Conservation (phyloP, 2,888 invertebrate species). For the Sesamia inferens region DNA sequence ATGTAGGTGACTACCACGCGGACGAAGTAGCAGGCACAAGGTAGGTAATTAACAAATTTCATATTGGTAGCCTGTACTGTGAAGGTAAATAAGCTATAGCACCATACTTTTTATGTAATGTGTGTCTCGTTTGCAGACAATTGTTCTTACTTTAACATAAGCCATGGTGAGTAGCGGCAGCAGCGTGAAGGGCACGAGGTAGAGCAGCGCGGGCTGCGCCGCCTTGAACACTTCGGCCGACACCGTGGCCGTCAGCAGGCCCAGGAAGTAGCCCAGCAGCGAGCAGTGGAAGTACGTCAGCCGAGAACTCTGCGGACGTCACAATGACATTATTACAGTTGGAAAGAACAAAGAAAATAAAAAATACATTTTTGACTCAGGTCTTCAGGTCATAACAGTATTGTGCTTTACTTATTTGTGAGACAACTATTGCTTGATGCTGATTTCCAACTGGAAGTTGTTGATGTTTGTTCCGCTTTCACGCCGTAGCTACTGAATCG, state of each 20-base stretch:
- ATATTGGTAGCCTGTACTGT: too few relatives aligned
- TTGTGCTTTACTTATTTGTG: neutral
- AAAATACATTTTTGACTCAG: neutral
- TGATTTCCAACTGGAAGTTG: neutral
- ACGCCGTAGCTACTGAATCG: too few relatives aligned
- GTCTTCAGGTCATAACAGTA: neutral
- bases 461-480: too few relatives aligned
- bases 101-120: neutral
- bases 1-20: too few relatives aligned
- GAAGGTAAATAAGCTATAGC: neutral
- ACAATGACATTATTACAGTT: neutral
- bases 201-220: conserved; percentile 98
- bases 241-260: conserved; percentile 98
- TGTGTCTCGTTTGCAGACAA: neutral
- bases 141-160: conserved; percentile 90
- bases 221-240: conserved; percentile 99
- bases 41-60: neutral
- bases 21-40: neutral
- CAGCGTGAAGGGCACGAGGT: conserved; percentile 99
- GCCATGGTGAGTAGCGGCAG: conserved; percentile 99
- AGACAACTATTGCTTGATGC: neutral
- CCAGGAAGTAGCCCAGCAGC: conserved; percentile 98
- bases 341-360: neutral
- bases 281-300: conserved; percentile 99
- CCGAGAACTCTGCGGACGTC: conserved; percentile 88